Evolutionary conservation across 2,113 vertebrate genomes (phyloP), one percentile per base, ranked within the genome.

Genomic region (Romanogobio albipinnatus): DNA sequence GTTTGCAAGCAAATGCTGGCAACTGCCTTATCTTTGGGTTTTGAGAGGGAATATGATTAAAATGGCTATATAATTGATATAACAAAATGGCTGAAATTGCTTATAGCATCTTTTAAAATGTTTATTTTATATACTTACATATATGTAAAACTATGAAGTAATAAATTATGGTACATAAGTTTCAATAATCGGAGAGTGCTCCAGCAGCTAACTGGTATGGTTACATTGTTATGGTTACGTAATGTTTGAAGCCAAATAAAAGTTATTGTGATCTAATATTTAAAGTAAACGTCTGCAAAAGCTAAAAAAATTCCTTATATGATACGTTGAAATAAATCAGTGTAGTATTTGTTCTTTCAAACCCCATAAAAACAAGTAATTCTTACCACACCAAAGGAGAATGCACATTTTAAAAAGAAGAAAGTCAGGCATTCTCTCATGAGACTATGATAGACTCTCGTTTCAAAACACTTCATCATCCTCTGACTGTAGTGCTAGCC

Each of bases 381-480:
- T 70, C 4, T 43, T 43, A 17, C 66, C 58, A 9, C 22, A n/a
- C n/a, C 22, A 73, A 45, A 74, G 22, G 22, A 73, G 43, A 24
- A 39, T 14, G 22, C 47, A 74, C 9, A 73, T 24, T 45, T 73
- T 47, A 47, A 26, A 45, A 70, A 22, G 66, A 64, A 22, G 70
- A 84, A 49, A 39, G 45, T 43, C 76, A 79, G 22, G 39, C n/a
- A 7, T 0, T 45, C 24, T 62, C 77, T 62, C n/a, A 9, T 45
- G 39, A 62, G 58, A 79, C n/a, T 74, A 47, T 74, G 70, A 74
- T 24, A 78, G 76, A 45, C 76, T 45, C 3, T 79, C 22, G 6
- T 29, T 79, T 62, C 39, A 45, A 79, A 64, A 79, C 53, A 62
- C 47, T 84, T 66, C 43, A 84, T 76, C 17, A 76, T 61, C 17